These are phyloP conservation scores for Lymantria monacha DNA, from an alignment of 2,888 invertebrate genomes.

Conservation along the genomic window DNA sequence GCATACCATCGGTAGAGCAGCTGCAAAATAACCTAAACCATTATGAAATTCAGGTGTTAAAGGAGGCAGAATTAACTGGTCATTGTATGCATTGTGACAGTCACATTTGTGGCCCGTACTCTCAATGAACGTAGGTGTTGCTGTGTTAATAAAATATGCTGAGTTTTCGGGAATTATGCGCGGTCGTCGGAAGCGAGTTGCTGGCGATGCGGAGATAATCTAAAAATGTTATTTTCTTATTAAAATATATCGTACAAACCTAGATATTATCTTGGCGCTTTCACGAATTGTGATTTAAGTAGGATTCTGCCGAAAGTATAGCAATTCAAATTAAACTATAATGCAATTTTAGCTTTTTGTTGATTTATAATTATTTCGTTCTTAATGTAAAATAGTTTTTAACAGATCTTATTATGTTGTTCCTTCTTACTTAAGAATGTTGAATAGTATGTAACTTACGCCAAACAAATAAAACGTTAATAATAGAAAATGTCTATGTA, in stretches of 20 bases:
- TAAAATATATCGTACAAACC: not conserved
- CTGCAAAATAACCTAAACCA: slow-evolving; percentile 45
- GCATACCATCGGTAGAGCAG: slow-evolving; percentile 42
- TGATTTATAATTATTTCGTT: too few species aligned
- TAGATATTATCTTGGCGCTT: too few species aligned
- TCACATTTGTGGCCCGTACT: slow-evolving; percentile 4
- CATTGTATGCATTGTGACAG: slow-evolving; percentile 10
- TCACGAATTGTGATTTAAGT: too few species aligned
- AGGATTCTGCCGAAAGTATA: too few species aligned
- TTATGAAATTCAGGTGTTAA: slow-evolving; percentile 37
- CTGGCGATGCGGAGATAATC: slow-evolving; percentile 13
- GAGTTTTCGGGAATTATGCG: slow-evolving; percentile 10
- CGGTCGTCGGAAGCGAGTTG: not conserved
- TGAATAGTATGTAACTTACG: too few species aligned
- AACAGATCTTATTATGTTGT: too few species aligned
- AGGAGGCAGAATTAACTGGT: slow-evolving; percentile 47
- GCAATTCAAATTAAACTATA: too few species aligned
- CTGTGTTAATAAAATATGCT: slow-evolving; percentile 17
- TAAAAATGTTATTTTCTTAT: slow-evolving; percentile 13
- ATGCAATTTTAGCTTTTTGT: not conserved
- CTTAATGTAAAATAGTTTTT: too few species aligned
- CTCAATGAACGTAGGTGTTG: slow-evolving; percentile 22
- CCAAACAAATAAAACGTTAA: too few species aligned
- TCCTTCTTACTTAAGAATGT: too few species aligned
- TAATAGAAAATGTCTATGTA: too few species aligned